A percentile compares a stretch with the other conserved stretches of the same genome.
phyloP scores from a whole-genome alignment of 2,888 invertebrate species.

The Metellina segmentata region DNA sequence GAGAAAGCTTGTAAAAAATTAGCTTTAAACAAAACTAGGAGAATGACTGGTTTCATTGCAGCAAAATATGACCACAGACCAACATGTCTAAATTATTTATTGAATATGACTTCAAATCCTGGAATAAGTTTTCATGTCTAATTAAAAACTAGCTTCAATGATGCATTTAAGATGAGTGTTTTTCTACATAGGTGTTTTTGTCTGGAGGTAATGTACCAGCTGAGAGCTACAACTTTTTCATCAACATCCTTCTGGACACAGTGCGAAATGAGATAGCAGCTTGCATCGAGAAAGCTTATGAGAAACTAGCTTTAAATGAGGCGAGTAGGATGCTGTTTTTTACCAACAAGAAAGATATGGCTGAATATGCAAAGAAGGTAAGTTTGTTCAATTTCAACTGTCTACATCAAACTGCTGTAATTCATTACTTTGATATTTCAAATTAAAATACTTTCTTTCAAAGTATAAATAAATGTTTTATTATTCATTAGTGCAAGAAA shows the following conservation, averaged over 20 bases:
- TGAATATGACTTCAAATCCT: too few species aligned
- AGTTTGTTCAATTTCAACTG: slow-evolving; percentile 18
- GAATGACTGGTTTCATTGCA: too few species aligned
- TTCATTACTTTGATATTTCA: not conserved
- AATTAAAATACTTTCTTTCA: too few species aligned
- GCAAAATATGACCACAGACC: too few species aligned
- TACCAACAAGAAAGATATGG: slow-evolving; percentile 88
- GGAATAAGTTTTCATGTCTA: not conserved
- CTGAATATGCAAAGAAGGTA: slow-evolving; percentile 90
- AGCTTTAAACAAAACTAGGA: too few species aligned
- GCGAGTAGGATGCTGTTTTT: slow-evolving; percentile 94
- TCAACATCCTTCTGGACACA: slow-evolving; percentile 96
- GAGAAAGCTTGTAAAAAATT: too few species aligned
- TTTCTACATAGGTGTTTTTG: slow-evolving; percentile 86
- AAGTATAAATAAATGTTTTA: too few species aligned
- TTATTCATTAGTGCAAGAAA: too few species aligned
- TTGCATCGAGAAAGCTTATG: slow-evolving; percentile 98
- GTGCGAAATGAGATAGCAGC: slow-evolving; percentile 97
- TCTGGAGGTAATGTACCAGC: slow-evolving; percentile 98
- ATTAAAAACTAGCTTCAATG: not conserved
- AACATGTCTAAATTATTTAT: too few species aligned
- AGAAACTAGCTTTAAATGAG: slow-evolving; percentile 91
- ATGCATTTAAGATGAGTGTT: too few species aligned
- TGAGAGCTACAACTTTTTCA: slow-evolving; percentile 96
- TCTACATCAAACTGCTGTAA: slow-evolving; percentile 24